These are phyloP conservation scores for Heliconius hortense DNA, from an alignment of 2,888 invertebrate genomes.

Conservation along the genomic window DNA sequence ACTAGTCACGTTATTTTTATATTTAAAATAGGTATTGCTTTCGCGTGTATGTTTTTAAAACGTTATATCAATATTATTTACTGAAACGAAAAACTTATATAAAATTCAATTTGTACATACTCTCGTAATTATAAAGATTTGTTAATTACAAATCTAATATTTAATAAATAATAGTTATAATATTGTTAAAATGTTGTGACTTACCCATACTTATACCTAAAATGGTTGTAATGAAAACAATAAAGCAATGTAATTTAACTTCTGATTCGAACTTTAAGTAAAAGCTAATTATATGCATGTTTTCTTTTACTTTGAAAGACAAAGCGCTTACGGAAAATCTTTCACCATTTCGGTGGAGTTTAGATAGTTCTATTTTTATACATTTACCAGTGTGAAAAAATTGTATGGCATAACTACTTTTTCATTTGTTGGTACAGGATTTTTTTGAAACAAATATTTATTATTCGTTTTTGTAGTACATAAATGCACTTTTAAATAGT, in stretches of 20 bases:
- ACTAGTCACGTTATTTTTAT: constrained; percentile 11
- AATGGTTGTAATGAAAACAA: constrained; percentile 66
- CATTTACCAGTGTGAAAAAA: constrained; percentile 34
- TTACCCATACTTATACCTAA: constrained; percentile 55
- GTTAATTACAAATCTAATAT: constrained; percentile 49
- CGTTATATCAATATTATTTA: constrained; percentile 12
- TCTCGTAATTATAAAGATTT: constrained; percentile 45
- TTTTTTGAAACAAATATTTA: constrained; percentile 27
- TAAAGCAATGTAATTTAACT: constrained; percentile 60
- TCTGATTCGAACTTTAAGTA: background rate
- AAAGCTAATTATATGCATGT: background rate
- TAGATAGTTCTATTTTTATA: constrained; percentile 44
- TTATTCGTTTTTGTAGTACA: constrained; percentile 24
- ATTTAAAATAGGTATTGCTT: background rate
- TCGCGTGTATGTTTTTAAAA: constrained; percentile 1
- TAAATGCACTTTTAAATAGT: constrained; percentile 60
- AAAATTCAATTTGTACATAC: constrained; percentile 32
- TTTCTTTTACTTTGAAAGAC: constrained; percentile 13
- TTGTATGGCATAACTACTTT: constrained; percentile 29
- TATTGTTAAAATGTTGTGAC: constrained; percentile 63
- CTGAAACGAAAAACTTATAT: constrained; percentile 5
- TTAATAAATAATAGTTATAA: constrained; percentile 52
- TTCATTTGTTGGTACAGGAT: constrained; percentile 22
- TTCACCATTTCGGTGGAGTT: constrained; percentile 31
- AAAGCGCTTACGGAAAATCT: constrained; percentile 21